A percentile compares a stretch with the other conserved stretches of the same genome.
Conservation (phyloP, 2,113 vertebrate species). For the Lucifuga dentata region DNA sequence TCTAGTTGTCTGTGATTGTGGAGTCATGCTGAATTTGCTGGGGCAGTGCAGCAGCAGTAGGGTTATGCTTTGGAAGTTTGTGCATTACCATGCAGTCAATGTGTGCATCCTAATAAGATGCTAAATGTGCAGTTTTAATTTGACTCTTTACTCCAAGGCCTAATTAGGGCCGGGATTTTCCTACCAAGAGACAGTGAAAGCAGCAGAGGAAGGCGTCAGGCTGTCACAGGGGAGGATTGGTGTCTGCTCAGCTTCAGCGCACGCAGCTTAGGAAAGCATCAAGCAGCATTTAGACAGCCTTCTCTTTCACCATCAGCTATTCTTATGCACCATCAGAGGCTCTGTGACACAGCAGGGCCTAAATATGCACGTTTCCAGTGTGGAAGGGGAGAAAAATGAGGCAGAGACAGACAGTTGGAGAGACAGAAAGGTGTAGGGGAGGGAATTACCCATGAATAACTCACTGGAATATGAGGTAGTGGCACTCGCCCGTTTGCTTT, state of each 20-base stretch:
- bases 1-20: slow-evolving; percentile 6
- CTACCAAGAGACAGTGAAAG: slow-evolving; percentile 60
- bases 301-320: slow-evolving; percentile 78
- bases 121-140: slow-evolving; percentile 67
- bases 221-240: slow-evolving; percentile 76
- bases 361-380: slow-evolving; percentile 81
- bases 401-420: slow-evolving; percentile 61
- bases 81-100: slow-evolving; percentile 37
- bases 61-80: slow-evolving; percentile 42
- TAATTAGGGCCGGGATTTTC: slow-evolving; percentile 74
- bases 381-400: slow-evolving; percentile 53
- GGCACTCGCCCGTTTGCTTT: slow-evolving; percentile 96
- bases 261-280: slow-evolving; percentile 76
- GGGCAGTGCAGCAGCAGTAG: slow-evolving; percentile 31
- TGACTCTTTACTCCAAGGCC: slow-evolving; percentile 70
- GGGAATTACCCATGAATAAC: slow-evolving; percentile 77
- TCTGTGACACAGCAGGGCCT: slow-evolving; percentile 71
- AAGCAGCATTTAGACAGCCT: slow-evolving; percentile 79
- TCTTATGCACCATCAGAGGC: slow-evolving; percentile 81
- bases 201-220: slow-evolving; percentile 69
- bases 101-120: slow-evolving; percentile 61
- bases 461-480: slow-evolving; percentile 99
- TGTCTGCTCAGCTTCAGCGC: slow-evolving; percentile 73
- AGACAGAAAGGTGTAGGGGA: slow-evolving; percentile 57
- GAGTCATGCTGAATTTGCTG: slow-evolving; percentile 44